These are phyloP conservation scores for Acrobasis repandana DNA, from an alignment of 2,888 invertebrate species.

Conservation along the genomic window DNA sequence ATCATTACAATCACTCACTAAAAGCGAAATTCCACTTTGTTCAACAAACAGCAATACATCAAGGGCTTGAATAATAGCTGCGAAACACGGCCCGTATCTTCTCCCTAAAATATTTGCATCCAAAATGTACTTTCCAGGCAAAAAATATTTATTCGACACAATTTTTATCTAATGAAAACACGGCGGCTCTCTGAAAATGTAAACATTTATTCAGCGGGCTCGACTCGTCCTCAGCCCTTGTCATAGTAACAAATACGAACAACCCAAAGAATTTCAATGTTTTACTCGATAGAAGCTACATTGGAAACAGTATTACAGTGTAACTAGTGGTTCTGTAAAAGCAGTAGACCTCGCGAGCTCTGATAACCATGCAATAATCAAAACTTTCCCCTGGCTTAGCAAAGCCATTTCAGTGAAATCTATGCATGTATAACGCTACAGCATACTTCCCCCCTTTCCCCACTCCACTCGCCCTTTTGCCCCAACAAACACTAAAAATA, in stretches of 20 bases:
- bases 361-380: too few relatives aligned
- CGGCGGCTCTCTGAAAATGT: slow-evolving; percentile 15
- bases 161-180: slow-evolving; percentile 20
- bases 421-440: too few relatives aligned
- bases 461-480: too few relatives aligned
- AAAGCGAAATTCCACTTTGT: neutral
- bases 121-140: slow-evolving; percentile 4
- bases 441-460: too few relatives aligned
- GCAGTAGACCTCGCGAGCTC: too few relatives aligned
- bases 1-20: neutral
- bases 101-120: slow-evolving; percentile 11
- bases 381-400: too few relatives aligned
- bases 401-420: too few relatives aligned
- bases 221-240: neutral
- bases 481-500: too few relatives aligned
- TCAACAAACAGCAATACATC: neutral
- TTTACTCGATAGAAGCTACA: too few relatives aligned
- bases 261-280: neutral
- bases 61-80: neutral
- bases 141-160: slow-evolving; percentile 18
- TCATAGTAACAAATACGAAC: slow-evolving; percentile 11
- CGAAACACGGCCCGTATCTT: neutral
- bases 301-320: too few relatives aligned
- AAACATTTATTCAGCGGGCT: slow-evolving; percentile 17
- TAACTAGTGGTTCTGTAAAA: too few relatives aligned